These are phyloP conservation scores for Acrocera orbiculus DNA, from an alignment of 2,888 invertebrate species.

Conservation along the genomic window DNA sequence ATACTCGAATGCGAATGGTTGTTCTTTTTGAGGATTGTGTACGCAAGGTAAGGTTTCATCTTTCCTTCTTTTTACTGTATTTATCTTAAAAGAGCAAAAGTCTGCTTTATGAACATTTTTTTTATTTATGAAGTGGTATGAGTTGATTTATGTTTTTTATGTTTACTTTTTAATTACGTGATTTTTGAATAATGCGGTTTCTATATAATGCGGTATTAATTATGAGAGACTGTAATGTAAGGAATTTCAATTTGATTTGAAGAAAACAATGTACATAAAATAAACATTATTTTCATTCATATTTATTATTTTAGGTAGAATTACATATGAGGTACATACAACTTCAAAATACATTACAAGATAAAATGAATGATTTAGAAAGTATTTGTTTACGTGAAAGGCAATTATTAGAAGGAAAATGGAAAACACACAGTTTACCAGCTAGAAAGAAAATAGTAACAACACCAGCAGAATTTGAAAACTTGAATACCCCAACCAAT, in stretches of 20 bases:
- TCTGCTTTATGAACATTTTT: no score
- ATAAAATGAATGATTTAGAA: constrained; percentile 70
- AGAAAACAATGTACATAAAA: no score
- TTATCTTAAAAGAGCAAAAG: background rate
- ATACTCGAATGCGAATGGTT: constrained; percentile 83
- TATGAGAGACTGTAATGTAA: no score
- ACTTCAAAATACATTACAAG: constrained; percentile 65
- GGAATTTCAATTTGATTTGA: no score
- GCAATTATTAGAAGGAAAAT: constrained; percentile 66
- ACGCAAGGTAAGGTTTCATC: constrained; percentile 46
- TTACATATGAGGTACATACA: constrained; percentile 86
- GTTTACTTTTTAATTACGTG: no score
- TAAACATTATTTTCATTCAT: no score
- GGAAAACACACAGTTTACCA: constrained; percentile 79
- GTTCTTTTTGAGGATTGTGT: constrained; percentile 94
- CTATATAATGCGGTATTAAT: no score
- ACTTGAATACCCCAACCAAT: constrained; percentile 34
- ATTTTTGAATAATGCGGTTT: no score
- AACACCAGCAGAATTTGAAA: constrained; percentile 27
- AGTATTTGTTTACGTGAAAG: constrained; percentile 63
- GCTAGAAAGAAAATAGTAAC: constrained; percentile 56
- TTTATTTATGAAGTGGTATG: no score
- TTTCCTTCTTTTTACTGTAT: background rate
- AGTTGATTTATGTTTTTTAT: constrained; percentile 1
- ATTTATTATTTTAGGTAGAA: constrained; percentile 37